Evolutionary conservation across 1,140 invertebrate species (phyloP), one percentile per base, ranked within the genome.

Genomic region (Saxidomus purpurata): DNA sequence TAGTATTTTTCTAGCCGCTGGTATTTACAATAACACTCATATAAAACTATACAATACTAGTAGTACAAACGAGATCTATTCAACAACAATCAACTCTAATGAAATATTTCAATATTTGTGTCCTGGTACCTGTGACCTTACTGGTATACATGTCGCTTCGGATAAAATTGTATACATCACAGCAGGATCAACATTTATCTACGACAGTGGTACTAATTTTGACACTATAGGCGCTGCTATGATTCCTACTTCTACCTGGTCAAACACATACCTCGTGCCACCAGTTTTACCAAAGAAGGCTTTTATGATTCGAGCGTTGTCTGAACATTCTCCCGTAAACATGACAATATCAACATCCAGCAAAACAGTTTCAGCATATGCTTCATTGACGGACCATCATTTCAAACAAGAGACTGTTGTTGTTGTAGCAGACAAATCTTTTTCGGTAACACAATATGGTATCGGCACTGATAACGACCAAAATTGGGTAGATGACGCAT

Each of bases 391-490:
- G 2, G n/a, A 47, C 4, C 1, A 3, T 1, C 31, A 52, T 36
- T 52, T 52, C 55, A 28, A 15, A 31, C 47, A 9, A 8, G 43
- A 76, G 28, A 22, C 71, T 9, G 43, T 76, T 31, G 43, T 49
- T 9, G 9, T 76, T 25, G 8, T 31, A 8, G 71, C 71, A 25
- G 17, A 76, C 34, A 2, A 49, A 1, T 2, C 40, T 0, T 47
- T 76, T 52, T 25, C 40, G 1, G 71, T 76, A 1, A 52, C 71
- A 3, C 71, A 76, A n/a, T 76, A 76, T 49, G 71, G 71, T 9
- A 22, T 76, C 2, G 8, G n/a, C 1, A 1, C 0, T 9, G 19
- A 28, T 31, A 15, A 49, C 13, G 13, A 38, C 67, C 15, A 28
- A 3, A 6, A 28, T 63, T n/a, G n/a, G n/a, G 40, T 11, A 25